phyloP scores from a whole-genome alignment of 1,140 invertebrate species.

The Heliconius eleuchia region DNA sequence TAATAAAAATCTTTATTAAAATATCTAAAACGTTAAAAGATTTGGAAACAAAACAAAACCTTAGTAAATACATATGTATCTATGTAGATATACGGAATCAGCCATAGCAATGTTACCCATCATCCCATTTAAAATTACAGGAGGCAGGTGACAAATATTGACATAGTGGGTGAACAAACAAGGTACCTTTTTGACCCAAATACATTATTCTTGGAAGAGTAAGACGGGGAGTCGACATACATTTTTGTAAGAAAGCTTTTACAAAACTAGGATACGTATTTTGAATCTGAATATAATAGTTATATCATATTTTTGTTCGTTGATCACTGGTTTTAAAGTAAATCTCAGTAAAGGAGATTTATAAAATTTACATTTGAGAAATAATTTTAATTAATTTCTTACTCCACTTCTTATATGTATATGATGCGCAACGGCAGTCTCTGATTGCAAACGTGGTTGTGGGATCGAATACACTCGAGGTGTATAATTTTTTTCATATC shows the following conservation, averaged over 20 bases:
- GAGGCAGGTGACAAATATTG: slow-evolving; percentile 59
- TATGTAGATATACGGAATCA: background rate
- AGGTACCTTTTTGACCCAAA: slow-evolving; percentile 60
- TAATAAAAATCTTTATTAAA: no score
- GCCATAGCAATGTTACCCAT: background rate
- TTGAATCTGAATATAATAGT: background rate
- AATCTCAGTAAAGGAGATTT: background rate
- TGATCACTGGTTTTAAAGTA: background rate
- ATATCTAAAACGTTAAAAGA: no score
- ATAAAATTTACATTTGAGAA: no score
- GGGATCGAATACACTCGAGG: no score
- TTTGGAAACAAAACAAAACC: no score
- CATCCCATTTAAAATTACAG: slow-evolving; percentile 37
- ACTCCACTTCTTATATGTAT: no score
- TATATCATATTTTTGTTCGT: background rate
- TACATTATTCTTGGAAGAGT: slow-evolving; percentile 56
- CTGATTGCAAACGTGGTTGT: no score
- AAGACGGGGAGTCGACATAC: slow-evolving; percentile 30
- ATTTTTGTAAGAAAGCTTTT: background rate
- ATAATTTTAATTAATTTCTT: no score
- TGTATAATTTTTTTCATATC: no score
- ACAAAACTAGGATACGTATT: background rate
- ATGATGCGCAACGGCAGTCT: no score
- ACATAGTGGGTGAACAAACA: slow-evolving; percentile 49
- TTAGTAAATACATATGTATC: no score